Evolutionary conservation across 2,888 invertebrate genomes (phyloP), one percentile per base, ranked within the genome.

Genomic region (Pterostichus niger): DNA sequence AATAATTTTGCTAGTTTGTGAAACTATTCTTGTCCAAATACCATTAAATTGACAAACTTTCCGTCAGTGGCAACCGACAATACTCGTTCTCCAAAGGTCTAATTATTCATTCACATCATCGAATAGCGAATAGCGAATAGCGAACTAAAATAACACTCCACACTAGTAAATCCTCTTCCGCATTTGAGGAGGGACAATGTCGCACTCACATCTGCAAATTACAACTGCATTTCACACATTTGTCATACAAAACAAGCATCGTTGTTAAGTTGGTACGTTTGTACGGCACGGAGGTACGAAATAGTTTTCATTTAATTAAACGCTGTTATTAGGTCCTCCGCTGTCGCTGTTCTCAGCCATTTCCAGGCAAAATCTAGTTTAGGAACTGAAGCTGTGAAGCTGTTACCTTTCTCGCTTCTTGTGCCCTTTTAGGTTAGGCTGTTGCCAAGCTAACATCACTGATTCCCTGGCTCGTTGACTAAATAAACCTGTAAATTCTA

Each of bases 291-390:
- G 40, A 49, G 40, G 33, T 75, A 71, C 56, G 75, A 33, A 75
- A 75, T 75, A 75, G 75, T 75, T 75, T 75, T 75, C 75, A 75
- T 75, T 75, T 75, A 75, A 75, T 75, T 75, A 75, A 75, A 52
- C 33, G 33, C 52, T 13, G 75, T 75, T 75, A 75, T 75, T 75
- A 52, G 49, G 52, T 64, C 64, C 64, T 35, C 11, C 7, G 33
- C 40, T 40, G 40, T 40, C 40, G 40, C 40, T 40, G 68, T 33
- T 40, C 15, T 49, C 52, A 75, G 75, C 75, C 75, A 75, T 75
- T 75, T 52, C 6, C 68, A 40, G 52, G n/a, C 52, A 7, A 52
- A 49, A 75, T 75, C 75, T 75, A 33, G 64, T 35, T 35, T 75
- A 40, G 68, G 40, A 40, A 33, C 9, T 17, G 56, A 13, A 56